Evolutionary conservation across 2,797 vertebrate genomes (phyloP).

Genomic region (Hoplostethus mediterraneus): DNA sequence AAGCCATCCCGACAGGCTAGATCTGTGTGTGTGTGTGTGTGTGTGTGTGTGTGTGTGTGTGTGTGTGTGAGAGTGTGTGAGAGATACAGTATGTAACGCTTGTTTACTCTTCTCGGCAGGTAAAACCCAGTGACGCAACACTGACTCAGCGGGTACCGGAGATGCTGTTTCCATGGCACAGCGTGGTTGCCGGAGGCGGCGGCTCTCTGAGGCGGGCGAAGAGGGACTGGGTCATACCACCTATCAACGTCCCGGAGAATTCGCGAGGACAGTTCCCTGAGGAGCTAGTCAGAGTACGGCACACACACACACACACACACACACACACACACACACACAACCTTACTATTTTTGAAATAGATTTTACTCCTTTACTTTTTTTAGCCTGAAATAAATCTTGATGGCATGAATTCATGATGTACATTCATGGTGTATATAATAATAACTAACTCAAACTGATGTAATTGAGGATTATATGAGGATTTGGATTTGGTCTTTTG

Average conservation of each 20-base stretch:
- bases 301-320: constrained; percentile 17
- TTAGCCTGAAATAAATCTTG: too few species aligned
- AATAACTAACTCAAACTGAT: too few species aligned
- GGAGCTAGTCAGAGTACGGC: constrained; percentile 95
- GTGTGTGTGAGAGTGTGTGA: constrained; percentile 5
- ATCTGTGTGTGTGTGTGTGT: constrained; percentile 7
- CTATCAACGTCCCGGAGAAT: constrained; percentile 98
- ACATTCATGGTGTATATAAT: too few species aligned
- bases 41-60: constrained; percentile 11
- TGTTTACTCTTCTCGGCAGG: constrained; percentile 71
- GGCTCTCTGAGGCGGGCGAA: constrained; percentile 92
- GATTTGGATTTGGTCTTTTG: too few species aligned
- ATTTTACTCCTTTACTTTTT: too few species aligned
- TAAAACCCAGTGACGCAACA: constrained; percentile 57
- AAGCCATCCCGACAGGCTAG: constrained; percentile 16
- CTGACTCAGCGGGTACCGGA: constrained; percentile 85
- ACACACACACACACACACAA: constrained; percentile 13
- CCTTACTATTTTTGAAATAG: too few species aligned
- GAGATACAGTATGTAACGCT: constrained; percentile 14
- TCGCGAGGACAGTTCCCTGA: constrained; percentile 96
- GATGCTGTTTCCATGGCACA: constrained; percentile 91
- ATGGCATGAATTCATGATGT: too few species aligned
- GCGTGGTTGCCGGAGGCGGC: constrained; percentile 78
- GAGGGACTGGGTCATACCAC: constrained; percentile 99
- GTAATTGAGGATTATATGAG: too few species aligned